Percentiles rank a stretch among this genome's conserved stretches.
These are phyloP conservation scores for Drosophila rellima DNA, from an alignment of 2,888 invertebrate genomes.

Conservation along the genomic window DNA sequence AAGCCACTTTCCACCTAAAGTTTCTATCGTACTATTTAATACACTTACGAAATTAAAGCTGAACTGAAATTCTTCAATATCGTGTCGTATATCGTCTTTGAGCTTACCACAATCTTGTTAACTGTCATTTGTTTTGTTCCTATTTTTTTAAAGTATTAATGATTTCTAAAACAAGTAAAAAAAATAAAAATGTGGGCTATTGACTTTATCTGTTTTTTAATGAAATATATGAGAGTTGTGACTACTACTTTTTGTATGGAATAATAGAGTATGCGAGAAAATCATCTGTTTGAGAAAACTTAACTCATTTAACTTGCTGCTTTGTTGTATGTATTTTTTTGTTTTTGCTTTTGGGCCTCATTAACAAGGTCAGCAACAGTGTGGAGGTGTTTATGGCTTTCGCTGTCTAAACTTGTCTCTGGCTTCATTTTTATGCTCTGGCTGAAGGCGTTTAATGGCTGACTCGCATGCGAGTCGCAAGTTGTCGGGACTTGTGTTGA, in stretches of 20 bases:
- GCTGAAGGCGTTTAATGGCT: slow-evolving; percentile 65
- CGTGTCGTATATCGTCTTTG: not conserved
- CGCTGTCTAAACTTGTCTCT: slow-evolving; percentile 56
- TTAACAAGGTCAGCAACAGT: slow-evolving; percentile 52
- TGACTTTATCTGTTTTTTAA: too few relatives aligned
- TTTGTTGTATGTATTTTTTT: slow-evolving; percentile 9
- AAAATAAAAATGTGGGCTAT: too few relatives aligned
- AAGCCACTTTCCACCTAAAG: slow-evolving; percentile 19
- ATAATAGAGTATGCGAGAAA: not conserved
- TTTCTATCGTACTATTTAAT: not conserved
- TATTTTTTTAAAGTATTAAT: too few relatives aligned
- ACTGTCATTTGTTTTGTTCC: too few relatives aligned
- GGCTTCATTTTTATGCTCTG: slow-evolving; percentile 62
- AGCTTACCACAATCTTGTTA: not conserved
- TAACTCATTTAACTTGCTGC: slow-evolving; percentile 35
- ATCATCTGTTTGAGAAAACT: not conserved
- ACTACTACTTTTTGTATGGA: too few relatives aligned
- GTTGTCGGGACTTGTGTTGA: slow-evolving; percentile 77
- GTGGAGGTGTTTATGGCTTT: slow-evolving; percentile 71
- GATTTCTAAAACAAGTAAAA: too few relatives aligned
- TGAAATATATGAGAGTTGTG: too few relatives aligned
- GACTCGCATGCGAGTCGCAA: slow-evolving; percentile 50
- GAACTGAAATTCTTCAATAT: not conserved
- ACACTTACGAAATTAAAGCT: slow-evolving; percentile 5
- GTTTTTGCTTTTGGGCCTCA: slow-evolving; percentile 16